phyloP scores from a whole-genome alignment of 2,113 vertebrate species.

The Arenaria interpres region DNA sequence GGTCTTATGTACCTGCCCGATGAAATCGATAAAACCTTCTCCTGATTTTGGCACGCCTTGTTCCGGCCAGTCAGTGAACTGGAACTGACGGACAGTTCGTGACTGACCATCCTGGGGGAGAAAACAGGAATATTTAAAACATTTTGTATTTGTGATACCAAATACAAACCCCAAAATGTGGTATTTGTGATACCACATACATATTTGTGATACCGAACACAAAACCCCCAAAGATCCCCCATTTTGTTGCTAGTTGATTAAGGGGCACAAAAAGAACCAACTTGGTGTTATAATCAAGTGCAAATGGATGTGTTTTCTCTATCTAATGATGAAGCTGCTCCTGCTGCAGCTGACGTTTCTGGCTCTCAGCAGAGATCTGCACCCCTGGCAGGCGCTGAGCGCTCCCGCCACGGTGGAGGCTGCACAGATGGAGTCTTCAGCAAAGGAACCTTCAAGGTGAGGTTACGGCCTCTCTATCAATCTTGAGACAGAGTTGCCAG shows the following conservation, averaged over 20 bases:
- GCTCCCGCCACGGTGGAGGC: background rate
- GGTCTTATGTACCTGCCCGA: constrained; percentile 98
- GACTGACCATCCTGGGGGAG: constrained; percentile 92
- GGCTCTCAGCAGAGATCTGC: background rate
- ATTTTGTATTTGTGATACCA: accelerated
- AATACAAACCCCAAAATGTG: background rate
- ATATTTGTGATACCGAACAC: no score
- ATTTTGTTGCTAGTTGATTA: background rate
- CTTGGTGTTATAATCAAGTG: background rate
- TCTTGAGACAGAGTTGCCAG: background rate
- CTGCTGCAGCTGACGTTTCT: accelerated
- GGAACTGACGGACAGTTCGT: constrained; percentile 96
- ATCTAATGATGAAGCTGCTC: background rate
- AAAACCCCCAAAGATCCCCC: background rate
- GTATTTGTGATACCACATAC: accelerated
- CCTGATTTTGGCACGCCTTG: constrained; percentile 97
- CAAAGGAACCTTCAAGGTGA: constrained; percentile 16
- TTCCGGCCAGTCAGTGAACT: constrained; percentile 98
- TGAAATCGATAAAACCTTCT: constrained; percentile 98
- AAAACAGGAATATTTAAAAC: accelerated
- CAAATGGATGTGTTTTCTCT: no score
- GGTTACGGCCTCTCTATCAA: constrained; percentile 23
- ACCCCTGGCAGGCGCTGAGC: background rate
- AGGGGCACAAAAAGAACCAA: background rate
- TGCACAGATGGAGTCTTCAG: constrained; percentile 19